phyloP scores from a whole-genome alignment of 2,797 vertebrate genomes.

The Enteromius radiatus region DNA sequence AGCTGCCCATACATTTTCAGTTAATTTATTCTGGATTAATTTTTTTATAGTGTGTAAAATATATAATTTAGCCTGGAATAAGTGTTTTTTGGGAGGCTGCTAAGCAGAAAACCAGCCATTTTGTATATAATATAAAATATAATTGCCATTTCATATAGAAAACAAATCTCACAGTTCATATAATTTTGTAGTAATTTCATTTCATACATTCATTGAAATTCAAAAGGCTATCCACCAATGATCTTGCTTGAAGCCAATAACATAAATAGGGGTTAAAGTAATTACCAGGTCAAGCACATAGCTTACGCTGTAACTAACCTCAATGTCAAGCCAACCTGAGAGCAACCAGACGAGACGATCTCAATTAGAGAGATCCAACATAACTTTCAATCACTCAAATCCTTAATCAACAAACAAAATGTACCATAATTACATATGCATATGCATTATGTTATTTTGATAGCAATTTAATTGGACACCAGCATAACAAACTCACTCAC shows the following conservation, averaged over 20 bases:
- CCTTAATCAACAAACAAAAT: not conserved
- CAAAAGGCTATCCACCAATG: not conserved
- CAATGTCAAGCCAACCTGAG: slow-evolving; percentile 12
- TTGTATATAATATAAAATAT: not conserved
- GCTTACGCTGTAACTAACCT: not conserved
- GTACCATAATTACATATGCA: not conserved
- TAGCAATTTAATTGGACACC: not conserved
- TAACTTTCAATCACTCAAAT: not conserved
- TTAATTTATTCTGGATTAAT: no score
- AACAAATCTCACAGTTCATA: not conserved
- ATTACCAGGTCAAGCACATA: slow-evolving; percentile 6
- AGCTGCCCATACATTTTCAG: no score
- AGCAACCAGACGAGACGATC: not conserved
- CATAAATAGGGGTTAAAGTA: not conserved
- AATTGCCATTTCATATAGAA: not conserved
- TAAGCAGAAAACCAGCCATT: not conserved
- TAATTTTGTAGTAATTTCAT: not conserved
- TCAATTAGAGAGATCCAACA: not conserved
- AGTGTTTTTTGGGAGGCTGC: not conserved
- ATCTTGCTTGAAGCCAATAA: not conserved
- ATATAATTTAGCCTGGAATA: not conserved
- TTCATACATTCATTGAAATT: not conserved
- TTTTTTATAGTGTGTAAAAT: not conserved
- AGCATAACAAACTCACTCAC: not conserved
- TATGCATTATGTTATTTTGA: not conserved